Percentiles rank a stretch among this genome's conserved stretches.
Conservation (phyloP, 2,113 vertebrate species). For the Macaca nemestrina region DNA sequence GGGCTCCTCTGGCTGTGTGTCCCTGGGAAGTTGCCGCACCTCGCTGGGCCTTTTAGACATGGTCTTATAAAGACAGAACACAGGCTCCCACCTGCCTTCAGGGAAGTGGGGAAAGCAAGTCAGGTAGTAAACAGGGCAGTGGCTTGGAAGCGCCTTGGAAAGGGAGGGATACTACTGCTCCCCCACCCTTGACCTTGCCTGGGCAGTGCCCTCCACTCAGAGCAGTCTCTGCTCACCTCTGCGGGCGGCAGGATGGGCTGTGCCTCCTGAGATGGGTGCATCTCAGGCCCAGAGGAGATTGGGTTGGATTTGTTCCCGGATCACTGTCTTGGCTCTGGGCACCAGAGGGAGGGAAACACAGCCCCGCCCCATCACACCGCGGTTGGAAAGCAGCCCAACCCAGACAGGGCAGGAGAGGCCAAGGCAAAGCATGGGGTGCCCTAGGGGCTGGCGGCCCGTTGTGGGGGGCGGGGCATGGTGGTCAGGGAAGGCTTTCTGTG, state of each 20-base stretch:
- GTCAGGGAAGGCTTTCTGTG: neutral
- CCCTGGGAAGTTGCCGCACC: neutral
- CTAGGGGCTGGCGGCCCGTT: neutral
- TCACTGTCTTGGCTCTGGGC: neutral
- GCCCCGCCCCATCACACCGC: fast-evolving
- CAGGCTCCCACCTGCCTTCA: neutral
- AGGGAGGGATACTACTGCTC: neutral
- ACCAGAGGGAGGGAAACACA: neutral
- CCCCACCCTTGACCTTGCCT: neutral
- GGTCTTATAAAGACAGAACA: neutral
- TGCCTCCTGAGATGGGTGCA: neutral
- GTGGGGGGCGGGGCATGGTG: too few relatives aligned
- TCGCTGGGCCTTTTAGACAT: neutral
- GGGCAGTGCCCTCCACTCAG: neutral
- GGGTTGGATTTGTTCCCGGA: neutral
- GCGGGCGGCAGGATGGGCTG: neutral
- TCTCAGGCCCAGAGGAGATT: neutral
- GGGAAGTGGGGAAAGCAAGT: neutral
- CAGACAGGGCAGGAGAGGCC: neutral
- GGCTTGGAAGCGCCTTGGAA: neutral
- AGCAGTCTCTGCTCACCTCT: neutral
- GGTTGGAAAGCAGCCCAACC: neutral
- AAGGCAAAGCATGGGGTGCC: neutral
- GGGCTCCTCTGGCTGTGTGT: neutral
- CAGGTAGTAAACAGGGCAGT: neutral